Percentiles rank a stretch among this genome's conserved stretches.
Conservation (phyloP, 2,888 invertebrate species). For the Helicoverpa assulta region DNA sequence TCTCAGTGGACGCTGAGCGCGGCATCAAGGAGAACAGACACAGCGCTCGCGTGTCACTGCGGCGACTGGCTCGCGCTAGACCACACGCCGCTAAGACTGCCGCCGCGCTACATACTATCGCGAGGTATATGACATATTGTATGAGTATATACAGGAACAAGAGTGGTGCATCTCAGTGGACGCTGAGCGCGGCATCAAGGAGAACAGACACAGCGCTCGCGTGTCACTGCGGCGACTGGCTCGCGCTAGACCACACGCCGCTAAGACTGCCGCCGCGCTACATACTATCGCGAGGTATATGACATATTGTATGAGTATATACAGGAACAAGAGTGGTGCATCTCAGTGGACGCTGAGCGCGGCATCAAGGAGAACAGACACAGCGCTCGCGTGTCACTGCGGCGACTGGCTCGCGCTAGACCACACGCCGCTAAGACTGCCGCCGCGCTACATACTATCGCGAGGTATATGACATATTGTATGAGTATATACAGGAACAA, state of each 20-base stretch:
- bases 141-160: slow-evolving; percentile 64
- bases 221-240: slow-evolving; percentile 68
- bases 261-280: slow-evolving; percentile 74
- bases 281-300: slow-evolving; percentile 74
- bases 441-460: slow-evolving; percentile 73
- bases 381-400: slow-evolving; percentile 65
- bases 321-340: slow-evolving; percentile 80
- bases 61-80: slow-evolving; percentile 73
- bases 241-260: slow-evolving; percentile 73
- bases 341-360: slow-evolving; percentile 75
- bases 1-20: slow-evolving; percentile 75
- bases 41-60: slow-evolving; percentile 66
- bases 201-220: slow-evolving; percentile 74
- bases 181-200: slow-evolving; percentile 74
- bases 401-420: slow-evolving; percentile 73
- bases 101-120: slow-evolving; percentile 73
- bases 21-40: slow-evolving; percentile 78
- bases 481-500: slow-evolving; percentile 64
- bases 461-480: slow-evolving; percentile 66
- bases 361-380: slow-evolving; percentile 78
- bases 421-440: slow-evolving; percentile 73
- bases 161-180: slow-evolving; percentile 82
- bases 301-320: slow-evolving; percentile 13
- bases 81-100: slow-evolving; percentile 73
- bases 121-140: slow-evolving; percentile 66